Conservation (phyloP, 2,797 vertebrate genomes). For the Mus minutoides region DNA sequence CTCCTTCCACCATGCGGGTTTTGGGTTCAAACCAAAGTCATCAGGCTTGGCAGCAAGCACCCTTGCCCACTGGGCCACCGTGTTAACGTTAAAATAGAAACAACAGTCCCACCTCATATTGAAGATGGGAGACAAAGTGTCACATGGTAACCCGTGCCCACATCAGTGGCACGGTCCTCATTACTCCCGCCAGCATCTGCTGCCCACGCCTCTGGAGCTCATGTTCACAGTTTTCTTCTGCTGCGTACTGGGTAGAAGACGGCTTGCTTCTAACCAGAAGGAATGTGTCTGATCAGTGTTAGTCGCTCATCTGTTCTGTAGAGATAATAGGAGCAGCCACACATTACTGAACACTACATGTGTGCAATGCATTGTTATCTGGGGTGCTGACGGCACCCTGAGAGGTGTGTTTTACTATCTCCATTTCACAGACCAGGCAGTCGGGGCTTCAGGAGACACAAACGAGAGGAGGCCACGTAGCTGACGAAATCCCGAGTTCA, state of each 20-base stretch:
- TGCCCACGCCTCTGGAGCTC: not conserved
- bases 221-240: not conserved
- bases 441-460: not conserved
- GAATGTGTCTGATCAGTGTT: not conserved
- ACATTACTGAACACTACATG: not conserved
- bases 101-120: not conserved
- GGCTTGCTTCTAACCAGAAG: not conserved
- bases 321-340: not conserved
- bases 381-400: not conserved
- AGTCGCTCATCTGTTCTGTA: slow-evolving; percentile 2
- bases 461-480: not conserved
- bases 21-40: not conserved
- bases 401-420: not conserved
- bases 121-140: not conserved
- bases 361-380: not conserved
- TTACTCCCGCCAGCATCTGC: not conserved
- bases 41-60: not conserved
- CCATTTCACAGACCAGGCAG: not conserved
- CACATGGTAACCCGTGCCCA: not conserved
- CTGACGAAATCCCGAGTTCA: not conserved
- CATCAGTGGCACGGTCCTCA: no score
- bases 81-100: not conserved
- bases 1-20: not conserved
- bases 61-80: no score
- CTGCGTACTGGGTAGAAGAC: not conserved